Percentiles rank a stretch among this genome's conserved stretches.
Conservation (phyloP, 2,797 vertebrate species). For the Tragelaphus eurycerus region DNA sequence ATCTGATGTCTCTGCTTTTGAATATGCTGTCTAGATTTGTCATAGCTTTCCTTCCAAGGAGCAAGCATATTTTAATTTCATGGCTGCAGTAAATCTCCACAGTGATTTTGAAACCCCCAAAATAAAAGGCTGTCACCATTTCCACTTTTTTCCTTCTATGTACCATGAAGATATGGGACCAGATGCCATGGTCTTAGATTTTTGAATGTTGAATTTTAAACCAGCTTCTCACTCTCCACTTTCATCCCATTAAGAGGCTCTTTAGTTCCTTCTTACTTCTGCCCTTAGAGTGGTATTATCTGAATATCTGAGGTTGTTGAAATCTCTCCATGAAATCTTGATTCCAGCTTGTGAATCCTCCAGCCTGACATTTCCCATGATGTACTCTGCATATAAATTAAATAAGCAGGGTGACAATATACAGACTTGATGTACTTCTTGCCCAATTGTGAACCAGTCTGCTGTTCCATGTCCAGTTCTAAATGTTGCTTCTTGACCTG, state of each 20-base stretch:
- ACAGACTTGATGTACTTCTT: not conserved
- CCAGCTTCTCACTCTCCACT: not conserved
- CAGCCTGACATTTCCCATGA: not conserved
- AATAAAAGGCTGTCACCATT: not conserved
- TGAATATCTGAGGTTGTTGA: not conserved
- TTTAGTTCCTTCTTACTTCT: not conserved
- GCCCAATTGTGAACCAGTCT: not conserved
- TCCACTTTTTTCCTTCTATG: not conserved
- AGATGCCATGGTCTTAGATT: not conserved
- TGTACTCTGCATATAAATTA: not conserved
- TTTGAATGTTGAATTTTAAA: not conserved
- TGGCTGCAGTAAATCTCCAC: not conserved
- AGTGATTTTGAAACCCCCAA: not conserved
- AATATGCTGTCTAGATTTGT: not conserved
- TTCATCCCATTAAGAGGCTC: not conserved
- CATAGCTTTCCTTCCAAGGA: not conserved
- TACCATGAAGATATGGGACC: not conserved
- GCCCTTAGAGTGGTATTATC: not conserved
- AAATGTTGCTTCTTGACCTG: not conserved
- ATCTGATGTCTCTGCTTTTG: not conserved
- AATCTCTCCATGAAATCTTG: not conserved
- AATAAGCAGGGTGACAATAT: not conserved
- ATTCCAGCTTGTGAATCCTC: not conserved
- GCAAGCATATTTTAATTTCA: not conserved
- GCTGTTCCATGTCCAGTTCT: not conserved